Evolutionary conservation across 2,888 invertebrate genomes (phyloP).

Genomic region (Caenorhabditis wallacei): DNA sequence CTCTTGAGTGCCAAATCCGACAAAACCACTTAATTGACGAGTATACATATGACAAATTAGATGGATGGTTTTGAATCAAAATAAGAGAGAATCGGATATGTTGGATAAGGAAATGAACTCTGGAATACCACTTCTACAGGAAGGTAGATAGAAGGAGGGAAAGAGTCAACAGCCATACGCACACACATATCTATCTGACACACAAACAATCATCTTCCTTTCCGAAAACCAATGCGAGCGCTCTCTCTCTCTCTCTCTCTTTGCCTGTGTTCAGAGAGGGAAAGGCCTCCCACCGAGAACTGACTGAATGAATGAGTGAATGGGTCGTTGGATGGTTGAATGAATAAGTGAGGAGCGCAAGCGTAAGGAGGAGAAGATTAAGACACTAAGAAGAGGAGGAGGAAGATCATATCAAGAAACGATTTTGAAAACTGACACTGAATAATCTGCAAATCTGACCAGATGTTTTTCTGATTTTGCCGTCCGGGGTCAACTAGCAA

Average conservation of each 20-base stretch:
- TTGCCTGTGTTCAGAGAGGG: conserved; percentile 59
- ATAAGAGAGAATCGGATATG: not conserved
- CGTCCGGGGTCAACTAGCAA: conserved; percentile 6
- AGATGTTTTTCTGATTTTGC: conserved; percentile 10
- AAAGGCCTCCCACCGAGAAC: conserved; percentile 64
- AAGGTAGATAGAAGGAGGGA: conserved; percentile 32
- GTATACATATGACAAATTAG: conserved; percentile 35
- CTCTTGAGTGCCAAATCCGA: conserved; percentile 32
- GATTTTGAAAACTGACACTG: conserved; percentile 18
- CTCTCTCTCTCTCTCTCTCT: conserved; percentile 47
- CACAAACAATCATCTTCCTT: conserved; percentile 68
- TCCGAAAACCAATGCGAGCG: conserved; percentile 62
- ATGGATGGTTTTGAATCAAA: conserved; percentile 8
- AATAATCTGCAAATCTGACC: not conserved
- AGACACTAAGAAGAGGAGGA: conserved; percentile 33
- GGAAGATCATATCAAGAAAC: conserved; percentile 53
- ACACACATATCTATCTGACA: conserved; percentile 66
- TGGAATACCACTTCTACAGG: conserved; percentile 43
- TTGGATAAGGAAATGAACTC: conserved; percentile 25
- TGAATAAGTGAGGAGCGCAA: conserved; percentile 63
- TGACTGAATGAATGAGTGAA: conserved; percentile 65
- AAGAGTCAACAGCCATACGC: conserved; percentile 57
- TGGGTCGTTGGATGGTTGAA: conserved; percentile 64
- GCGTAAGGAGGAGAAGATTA: conserved; percentile 57
- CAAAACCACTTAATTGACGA: conserved; percentile 53